A percentile compares a stretch with the other conserved stretches of the same genome.
These are phyloP conservation scores for Lagopus muta DNA, from an alignment of 2,113 vertebrate genomes.

Conservation along the genomic window DNA sequence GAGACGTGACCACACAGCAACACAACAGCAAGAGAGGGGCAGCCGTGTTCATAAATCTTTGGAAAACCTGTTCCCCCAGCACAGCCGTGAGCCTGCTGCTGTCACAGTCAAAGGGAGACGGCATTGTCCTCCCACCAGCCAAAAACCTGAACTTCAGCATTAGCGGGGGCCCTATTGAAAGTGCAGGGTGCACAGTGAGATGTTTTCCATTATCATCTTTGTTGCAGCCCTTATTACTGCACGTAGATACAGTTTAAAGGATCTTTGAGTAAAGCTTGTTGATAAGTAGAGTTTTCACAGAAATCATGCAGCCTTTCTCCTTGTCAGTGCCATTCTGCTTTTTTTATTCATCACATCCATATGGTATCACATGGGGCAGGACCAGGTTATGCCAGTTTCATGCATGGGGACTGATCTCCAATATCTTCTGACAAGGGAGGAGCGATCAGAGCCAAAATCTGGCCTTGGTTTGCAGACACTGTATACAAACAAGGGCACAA, in stretches of 20 bases:
- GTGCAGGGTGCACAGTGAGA: constrained; percentile 19
- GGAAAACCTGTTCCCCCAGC: not conserved
- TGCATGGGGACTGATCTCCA: not conserved
- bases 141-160: constrained; percentile 65
- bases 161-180: constrained; percentile 20
- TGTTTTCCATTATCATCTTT: constrained; percentile 62
- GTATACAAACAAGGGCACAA: fast-evolving
- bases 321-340: not conserved
- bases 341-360: not conserved
- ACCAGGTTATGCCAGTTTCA: not conserved
- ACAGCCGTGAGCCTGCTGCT: constrained; percentile 40
- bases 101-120: constrained; percentile 27
- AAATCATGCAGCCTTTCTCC: not conserved
- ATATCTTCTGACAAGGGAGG: not conserved
- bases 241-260: constrained; percentile 34
- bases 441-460: not conserved
- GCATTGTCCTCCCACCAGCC: constrained; percentile 46
- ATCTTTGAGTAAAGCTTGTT: constrained; percentile 52
- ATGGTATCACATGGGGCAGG: fast-evolving
- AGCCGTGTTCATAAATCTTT: constrained; percentile 57
- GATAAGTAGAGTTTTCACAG: constrained; percentile 40
- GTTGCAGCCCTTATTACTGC: constrained; percentile 59
- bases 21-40: constrained; percentile 53
- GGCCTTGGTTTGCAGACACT: not conserved
- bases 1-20: constrained; percentile 59